Evolutionary conservation across 1,140 invertebrate species (phyloP).

Genomic region (Anthonomus grandis): DNA sequence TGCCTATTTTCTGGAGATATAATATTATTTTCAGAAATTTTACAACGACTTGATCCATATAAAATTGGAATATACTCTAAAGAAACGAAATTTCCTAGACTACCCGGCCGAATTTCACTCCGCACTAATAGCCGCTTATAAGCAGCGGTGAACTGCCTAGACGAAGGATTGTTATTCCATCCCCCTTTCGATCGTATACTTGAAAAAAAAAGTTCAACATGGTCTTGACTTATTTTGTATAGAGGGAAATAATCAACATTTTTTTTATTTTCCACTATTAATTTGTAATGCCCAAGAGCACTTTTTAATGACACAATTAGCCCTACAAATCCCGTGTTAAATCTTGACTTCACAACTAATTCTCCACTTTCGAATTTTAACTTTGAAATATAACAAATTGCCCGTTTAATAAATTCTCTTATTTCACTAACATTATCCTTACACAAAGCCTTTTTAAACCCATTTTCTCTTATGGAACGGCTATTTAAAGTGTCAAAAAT

Average conservation of each 20-base stretch:
- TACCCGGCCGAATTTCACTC: neutral
- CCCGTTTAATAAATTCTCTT: too few relatives aligned
- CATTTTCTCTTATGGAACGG: too few relatives aligned
- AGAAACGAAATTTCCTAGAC: conserved; percentile 6
- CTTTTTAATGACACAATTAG: conserved; percentile 1
- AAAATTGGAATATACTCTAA: conserved; percentile 4
- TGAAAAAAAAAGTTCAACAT: conserved; percentile 38
- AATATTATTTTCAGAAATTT: neutral
- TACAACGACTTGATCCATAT: neutral
- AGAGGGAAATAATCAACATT: neutral
- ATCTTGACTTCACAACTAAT: neutral
- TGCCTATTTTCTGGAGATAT: too few relatives aligned
- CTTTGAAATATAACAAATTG: neutral
- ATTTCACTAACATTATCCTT: too few relatives aligned
- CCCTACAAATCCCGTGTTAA: neutral
- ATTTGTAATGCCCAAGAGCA: neutral
- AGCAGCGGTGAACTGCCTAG: conserved; percentile 1
- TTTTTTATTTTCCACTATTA: neutral
- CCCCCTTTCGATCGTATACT: conserved; percentile 2
- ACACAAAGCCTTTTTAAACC: too few relatives aligned
- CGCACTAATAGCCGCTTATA: conserved; percentile 4
- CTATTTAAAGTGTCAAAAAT: too few relatives aligned
- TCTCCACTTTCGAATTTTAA: neutral
- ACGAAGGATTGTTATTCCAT: conserved; percentile 10
- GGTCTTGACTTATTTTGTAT: conserved; percentile 3